These are phyloP conservation scores for Ametastegia equiseti DNA, from an alignment of 2,888 invertebrate genomes.

Conservation along the genomic window DNA sequence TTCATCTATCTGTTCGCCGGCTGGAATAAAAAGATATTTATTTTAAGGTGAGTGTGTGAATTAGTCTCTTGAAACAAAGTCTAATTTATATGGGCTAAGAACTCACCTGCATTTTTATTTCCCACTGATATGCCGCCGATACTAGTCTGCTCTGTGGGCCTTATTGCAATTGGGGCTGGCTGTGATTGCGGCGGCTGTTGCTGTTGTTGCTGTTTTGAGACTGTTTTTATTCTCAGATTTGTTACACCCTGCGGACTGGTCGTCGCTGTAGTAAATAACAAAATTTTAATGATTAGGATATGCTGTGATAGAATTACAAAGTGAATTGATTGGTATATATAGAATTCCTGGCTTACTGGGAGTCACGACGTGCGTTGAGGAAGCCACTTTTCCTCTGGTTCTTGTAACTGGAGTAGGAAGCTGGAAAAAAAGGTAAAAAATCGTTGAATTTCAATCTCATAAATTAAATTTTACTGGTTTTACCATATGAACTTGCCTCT, in stretches of 20 bases:
- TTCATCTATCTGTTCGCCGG: slow-evolving; percentile 70
- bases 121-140: slow-evolving; percentile 83
- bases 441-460: neutral
- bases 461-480: neutral
- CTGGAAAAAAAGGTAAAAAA: slow-evolving; percentile 19
- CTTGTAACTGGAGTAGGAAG: slow-evolving; percentile 36
- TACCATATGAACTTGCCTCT: slow-evolving; percentile 57
- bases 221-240: slow-evolving; percentile 65
- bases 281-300: neutral
- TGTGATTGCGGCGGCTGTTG: slow-evolving; percentile 58
- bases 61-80: neutral
- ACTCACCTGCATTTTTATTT: slow-evolving; percentile 66
- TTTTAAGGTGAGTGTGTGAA: neutral
- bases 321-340: neutral
- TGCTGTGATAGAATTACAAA: neutral
- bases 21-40: slow-evolving; percentile 54
- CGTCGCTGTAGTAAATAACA: slow-evolving; percentile 57
- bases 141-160: slow-evolving; percentile 85
- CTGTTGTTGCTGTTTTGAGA: slow-evolving; percentile 54
- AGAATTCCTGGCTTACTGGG: slow-evolving; percentile 58
- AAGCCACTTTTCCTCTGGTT: slow-evolving; percentile 56
- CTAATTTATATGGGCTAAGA: neutral
- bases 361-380: slow-evolving; percentile 62
- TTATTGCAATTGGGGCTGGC: slow-evolving; percentile 77
- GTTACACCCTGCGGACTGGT: slow-evolving; percentile 65